Percentiles rank a stretch among this genome's conserved stretches.
phyloP scores from a whole-genome alignment of 2,113 vertebrate genomes.

The Amphiprion ocellaris region DNA sequence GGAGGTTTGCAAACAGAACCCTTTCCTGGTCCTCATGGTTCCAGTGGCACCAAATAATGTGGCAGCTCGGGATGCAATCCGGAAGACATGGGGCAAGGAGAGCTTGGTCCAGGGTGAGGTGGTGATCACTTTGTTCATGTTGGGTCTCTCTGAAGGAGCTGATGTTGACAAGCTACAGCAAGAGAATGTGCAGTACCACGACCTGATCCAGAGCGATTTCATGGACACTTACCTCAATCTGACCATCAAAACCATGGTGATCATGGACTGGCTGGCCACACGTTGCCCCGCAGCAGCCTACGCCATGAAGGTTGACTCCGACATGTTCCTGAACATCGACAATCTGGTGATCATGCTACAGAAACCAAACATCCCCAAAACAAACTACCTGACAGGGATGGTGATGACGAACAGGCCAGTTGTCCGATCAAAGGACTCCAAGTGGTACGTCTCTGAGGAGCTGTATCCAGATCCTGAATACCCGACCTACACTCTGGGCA shows the following conservation, averaged over 20 bases:
- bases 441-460: slow-evolving; percentile 94
- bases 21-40: slow-evolving; percentile 86
- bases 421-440: slow-evolving; percentile 87
- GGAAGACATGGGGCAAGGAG: slow-evolving; percentile 83
- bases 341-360: slow-evolving; percentile 93
- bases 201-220: slow-evolving; percentile 87
- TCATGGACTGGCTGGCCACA: slow-evolving; percentile 86
- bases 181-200: slow-evolving; percentile 77
- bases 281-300: slow-evolving; percentile 84
- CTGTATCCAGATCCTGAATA: slow-evolving; percentile 89
- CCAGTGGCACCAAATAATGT: slow-evolving; percentile 71
- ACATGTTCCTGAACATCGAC: slow-evolving; percentile 95
- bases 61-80: slow-evolving; percentile 70
- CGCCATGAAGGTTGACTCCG: slow-evolving; percentile 96
- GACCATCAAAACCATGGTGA: slow-evolving; percentile 87
- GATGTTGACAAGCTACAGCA: slow-evolving; percentile 35
- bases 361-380: slow-evolving; percentile 85
- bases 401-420: slow-evolving; percentile 91
- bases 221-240: slow-evolving; percentile 83
- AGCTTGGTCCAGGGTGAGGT: slow-evolving; percentile 69
- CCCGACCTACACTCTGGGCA: slow-evolving; percentile 92
- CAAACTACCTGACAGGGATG: slow-evolving; percentile 92
- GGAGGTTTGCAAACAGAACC: slow-evolving; percentile 66
- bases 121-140: slow-evolving; percentile 78
- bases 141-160: slow-evolving; percentile 50